A percentile compares a stretch with the other conserved stretches of the same genome.
Evolutionary conservation across 2,113 vertebrate genomes (phyloP).

Genomic region (Megatriorchis doriae): DNA sequence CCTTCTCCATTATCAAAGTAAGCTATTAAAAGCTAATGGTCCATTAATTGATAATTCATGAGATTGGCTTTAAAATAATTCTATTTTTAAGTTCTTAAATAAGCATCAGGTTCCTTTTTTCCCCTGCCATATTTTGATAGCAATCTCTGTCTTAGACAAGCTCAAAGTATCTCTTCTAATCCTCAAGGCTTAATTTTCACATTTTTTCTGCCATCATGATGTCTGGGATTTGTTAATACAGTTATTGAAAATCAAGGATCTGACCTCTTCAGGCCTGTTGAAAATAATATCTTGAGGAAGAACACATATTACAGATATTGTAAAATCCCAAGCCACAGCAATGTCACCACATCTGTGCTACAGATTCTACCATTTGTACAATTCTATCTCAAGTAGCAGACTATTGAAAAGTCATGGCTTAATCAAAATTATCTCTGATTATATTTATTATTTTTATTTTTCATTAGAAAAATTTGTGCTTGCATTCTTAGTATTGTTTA

Average conservation of each 20-base stretch:
- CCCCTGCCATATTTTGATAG: neutral
- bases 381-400: neutral
- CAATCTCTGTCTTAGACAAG: neutral
- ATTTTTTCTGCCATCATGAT: neutral
- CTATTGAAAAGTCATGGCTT: neutral
- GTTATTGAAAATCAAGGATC: neutral
- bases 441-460: neutral
- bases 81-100: neutral
- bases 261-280: neutral
- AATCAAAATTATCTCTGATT: neutral
- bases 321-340: neutral
- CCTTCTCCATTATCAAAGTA: neutral
- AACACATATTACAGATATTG: neutral
- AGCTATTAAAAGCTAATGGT: slow-evolving; percentile 10
- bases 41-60: neutral
- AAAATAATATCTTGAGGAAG: neutral
- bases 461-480: neutral
- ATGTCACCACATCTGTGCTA: neutral
- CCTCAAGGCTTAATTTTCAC: neutral
- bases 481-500: neutral
- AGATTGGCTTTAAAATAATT: slow-evolving; percentile 5
- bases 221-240: neutral
- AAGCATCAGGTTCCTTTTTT: neutral
- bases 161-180: neutral
- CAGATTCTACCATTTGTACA: neutral